Percentiles rank a stretch among this genome's conserved stretches.
phyloP scores from a whole-genome alignment of 2,888 invertebrate species.

The Drosophila testacea region DNA sequence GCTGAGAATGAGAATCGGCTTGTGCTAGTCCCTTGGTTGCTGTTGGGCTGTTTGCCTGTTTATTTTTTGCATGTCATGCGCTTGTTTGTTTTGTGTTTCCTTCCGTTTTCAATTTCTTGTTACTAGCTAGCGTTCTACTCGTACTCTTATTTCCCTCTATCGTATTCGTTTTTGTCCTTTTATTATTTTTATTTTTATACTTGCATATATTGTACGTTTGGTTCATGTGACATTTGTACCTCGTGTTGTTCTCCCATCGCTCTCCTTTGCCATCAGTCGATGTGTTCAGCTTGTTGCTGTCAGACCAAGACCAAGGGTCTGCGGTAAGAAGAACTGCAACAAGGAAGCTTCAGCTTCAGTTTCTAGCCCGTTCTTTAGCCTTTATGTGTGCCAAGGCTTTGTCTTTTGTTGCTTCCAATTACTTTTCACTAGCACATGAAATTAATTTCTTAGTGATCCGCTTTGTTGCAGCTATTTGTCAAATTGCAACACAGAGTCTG shows the following conservation, averaged over 20 bases:
- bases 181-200: conserved; percentile 41
- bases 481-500: conserved; percentile 34
- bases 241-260: not conserved
- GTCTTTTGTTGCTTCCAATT: conserved; percentile 44
- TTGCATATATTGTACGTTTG: conserved; percentile 56
- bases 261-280: conserved; percentile 1
- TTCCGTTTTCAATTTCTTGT: conserved; percentile 76
- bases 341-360: conserved; percentile 25
- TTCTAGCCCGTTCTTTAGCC: conserved; percentile 12
- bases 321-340: conserved; percentile 7
- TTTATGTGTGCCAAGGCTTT: conserved; percentile 58
- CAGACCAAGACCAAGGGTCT: not conserved
- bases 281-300: conserved; percentile 9
- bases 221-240: conserved; percentile 59
- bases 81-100: conserved; percentile 75
- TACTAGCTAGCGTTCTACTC: conserved; percentile 33
- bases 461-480: conserved; percentile 43
- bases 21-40: conserved; percentile 25
- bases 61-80: conserved; percentile 73
- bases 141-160: conserved; percentile 10
- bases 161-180: not conserved
- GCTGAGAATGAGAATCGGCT: conserved; percentile 20
- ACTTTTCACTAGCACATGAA: conserved; percentile 45
- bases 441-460: conserved; percentile 52
- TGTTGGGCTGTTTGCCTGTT: conserved; percentile 44